A percentile compares a stretch with the other conserved stretches of the same genome.
Evolutionary conservation across 1,140 invertebrate species (phyloP).

Genomic region (Drosophila nigrodunni): DNA sequence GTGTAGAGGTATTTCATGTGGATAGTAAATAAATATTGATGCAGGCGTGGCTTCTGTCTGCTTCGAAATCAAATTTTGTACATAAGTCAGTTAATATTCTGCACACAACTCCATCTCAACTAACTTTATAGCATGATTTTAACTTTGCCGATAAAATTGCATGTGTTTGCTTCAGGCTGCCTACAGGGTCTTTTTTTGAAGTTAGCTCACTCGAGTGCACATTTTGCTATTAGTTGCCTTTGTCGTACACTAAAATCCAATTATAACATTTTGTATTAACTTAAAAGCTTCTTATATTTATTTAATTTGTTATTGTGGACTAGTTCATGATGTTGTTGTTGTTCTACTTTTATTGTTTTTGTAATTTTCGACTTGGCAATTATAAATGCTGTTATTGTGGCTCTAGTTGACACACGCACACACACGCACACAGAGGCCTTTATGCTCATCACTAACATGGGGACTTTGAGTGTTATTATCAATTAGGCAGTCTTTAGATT

Average conservation of each 20-base stretch:
- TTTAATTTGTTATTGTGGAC: slow-evolving; percentile 79
- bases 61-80: too few relatives aligned
- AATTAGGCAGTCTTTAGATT: slow-evolving; percentile 44
- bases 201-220: too few relatives aligned
- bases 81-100: too few relatives aligned
- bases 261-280: slow-evolving; percentile 79
- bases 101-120: too few relatives aligned
- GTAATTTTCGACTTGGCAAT: slow-evolving; percentile 33
- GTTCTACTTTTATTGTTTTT: slow-evolving; percentile 25
- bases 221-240: slow-evolving; percentile 26
- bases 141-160: too few relatives aligned
- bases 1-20: too few relatives aligned
- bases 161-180: too few relatives aligned
- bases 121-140: too few relatives aligned
- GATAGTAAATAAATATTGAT: too few relatives aligned
- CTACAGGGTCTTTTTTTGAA: too few relatives aligned
- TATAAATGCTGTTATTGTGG: slow-evolving; percentile 41
- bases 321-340: neutral
- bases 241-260: slow-evolving; percentile 64
- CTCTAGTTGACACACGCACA: slow-evolving; percentile 31
- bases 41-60: too few relatives aligned
- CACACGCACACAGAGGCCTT: neutral
- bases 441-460: neutral
- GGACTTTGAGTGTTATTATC: slow-evolving; percentile 57
- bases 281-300: slow-evolving; percentile 83